Evolutionary conservation across 2,888 invertebrate genomes (phyloP), one percentile per base, ranked within the genome.

Genomic region (Stenichneumon culpator): DNA sequence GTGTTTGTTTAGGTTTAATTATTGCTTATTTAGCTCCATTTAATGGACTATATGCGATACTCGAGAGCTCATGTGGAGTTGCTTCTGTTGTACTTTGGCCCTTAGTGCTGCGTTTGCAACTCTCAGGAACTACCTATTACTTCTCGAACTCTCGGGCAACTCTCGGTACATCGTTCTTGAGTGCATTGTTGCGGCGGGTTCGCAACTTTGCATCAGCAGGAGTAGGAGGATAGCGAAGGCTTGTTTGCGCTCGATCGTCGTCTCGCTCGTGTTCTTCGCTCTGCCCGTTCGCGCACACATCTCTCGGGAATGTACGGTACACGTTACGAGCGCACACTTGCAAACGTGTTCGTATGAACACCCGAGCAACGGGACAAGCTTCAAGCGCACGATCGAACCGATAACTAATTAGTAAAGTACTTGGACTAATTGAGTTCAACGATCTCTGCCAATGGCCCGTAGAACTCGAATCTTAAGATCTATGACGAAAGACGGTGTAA

Each of bases 131-230:
- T 11, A 28, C 25, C 67, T 54, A 57, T 80, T 80, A 54, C 80
- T 73, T 47, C 67, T 67, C 19, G 50, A 80, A 80, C 65, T 80
- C 73, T 16, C 25, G 7, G 44, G 16, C 54, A 73, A 74, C 81
- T 75, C 22, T 69, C 57, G 36, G 36, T 81, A 68, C 67, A 74
- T 69, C 74, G 60, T 47, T 57, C 74, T 68, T 69, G 74, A 68
- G 74, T 68, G 81, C 69, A 75, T 75, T 81, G 81, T 75, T 81
- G 74, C 69, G 74, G 81, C 39, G 60, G 44, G 69, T 75, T 81
- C 69, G 73, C 81, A 81, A 75, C 60, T 74, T 75, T 75, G 75
- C 75, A 69, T 57, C 81, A 60, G 74, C 50, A 69, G 74, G 47
- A 69, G 68, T 44, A n/a, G 19, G 11, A 19, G 11, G 19, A 70